phyloP scores from a whole-genome alignment of 2,888 invertebrate genomes.

The Elmis aenea region DNA sequence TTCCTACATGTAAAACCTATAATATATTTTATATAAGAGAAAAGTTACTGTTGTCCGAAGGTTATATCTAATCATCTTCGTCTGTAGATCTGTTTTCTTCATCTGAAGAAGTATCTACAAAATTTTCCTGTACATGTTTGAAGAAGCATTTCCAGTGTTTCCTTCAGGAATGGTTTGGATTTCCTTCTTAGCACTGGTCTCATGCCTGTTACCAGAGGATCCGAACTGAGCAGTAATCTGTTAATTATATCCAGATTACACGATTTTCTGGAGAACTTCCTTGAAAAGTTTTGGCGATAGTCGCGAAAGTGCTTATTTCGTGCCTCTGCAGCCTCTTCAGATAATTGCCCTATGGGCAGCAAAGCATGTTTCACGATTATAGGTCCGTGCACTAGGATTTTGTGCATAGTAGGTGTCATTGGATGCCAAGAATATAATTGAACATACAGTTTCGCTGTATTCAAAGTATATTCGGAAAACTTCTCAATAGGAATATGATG shows the following conservation, averaged over 20 bases:
- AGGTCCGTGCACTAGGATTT: constrained; percentile 27
- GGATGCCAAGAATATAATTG: constrained; percentile 30
- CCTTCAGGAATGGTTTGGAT: no score
- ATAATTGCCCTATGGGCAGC: constrained; percentile 29
- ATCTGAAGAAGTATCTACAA: no score
- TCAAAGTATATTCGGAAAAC: constrained; percentile 8
- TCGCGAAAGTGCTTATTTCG: constrained; percentile 24
- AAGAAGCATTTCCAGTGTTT: no score
- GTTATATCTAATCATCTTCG: no score
- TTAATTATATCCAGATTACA: constrained; percentile 26
- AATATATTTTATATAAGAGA: no score
- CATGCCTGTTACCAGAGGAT: no score
- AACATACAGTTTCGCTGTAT: constrained; percentile 24
- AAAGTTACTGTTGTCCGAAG: no score
- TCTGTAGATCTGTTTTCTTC: no score
- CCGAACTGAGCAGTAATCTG: constrained; percentile 14
- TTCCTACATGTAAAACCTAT: no score
- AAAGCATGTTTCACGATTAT: constrained; percentile 25
- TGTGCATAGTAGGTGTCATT: constrained; percentile 31
- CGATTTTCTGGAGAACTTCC: constrained; percentile 25
- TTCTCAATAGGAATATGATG: constrained; percentile 1
- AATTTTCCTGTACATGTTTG: no score
- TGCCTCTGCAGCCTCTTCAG: constrained; percentile 12
- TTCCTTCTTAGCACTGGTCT: no score
- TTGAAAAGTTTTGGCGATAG: constrained; percentile 22